These are phyloP conservation scores for Otus sunia DNA, from an alignment of 2,113 vertebrate genomes.

Conservation along the genomic window DNA sequence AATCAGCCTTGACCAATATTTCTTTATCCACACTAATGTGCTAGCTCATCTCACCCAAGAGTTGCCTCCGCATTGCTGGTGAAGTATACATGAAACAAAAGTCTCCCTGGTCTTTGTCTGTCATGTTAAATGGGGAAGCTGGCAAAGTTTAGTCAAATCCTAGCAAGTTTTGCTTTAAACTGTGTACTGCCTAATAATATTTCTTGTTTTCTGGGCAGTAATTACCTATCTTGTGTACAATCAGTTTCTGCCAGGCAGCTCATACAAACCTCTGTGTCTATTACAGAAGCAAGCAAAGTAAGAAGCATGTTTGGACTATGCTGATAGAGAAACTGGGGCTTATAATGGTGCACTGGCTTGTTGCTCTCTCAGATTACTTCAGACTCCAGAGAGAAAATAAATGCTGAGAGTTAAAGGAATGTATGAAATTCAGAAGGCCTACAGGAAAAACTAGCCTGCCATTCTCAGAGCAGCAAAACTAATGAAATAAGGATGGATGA, in stretches of 20 bases:
- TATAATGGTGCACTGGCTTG: neutral
- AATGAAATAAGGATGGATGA: slow-evolving; percentile 7
- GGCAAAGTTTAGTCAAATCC: neutral
- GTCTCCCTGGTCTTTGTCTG: neutral
- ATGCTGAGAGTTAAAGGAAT: slow-evolving; percentile 40
- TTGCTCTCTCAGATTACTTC: slow-evolving; percentile 52
- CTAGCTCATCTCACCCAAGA: neutral
- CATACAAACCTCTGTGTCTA: neutral
- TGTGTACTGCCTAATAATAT: neutral
- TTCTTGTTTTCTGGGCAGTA: slow-evolving; percentile 8
- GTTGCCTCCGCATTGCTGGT: neutral
- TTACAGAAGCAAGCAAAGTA: neutral
- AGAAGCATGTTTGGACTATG: neutral
- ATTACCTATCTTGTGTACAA: neutral
- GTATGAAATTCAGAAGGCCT: slow-evolving; percentile 47
- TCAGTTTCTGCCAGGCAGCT: neutral
- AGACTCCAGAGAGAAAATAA: slow-evolving; percentile 50
- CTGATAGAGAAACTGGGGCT: slow-evolving; percentile 19
- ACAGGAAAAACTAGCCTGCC: slow-evolving; percentile 27
- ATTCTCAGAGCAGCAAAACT: slow-evolving; percentile 32
- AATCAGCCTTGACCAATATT: neutral
- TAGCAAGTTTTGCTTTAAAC: neutral
- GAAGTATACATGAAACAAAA: neutral
- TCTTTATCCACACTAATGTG: neutral
- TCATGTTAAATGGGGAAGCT: neutral